phyloP scores from a whole-genome alignment of 35 echinoderm and acorn worm species.

The Lytechinus variegatus region DNA sequence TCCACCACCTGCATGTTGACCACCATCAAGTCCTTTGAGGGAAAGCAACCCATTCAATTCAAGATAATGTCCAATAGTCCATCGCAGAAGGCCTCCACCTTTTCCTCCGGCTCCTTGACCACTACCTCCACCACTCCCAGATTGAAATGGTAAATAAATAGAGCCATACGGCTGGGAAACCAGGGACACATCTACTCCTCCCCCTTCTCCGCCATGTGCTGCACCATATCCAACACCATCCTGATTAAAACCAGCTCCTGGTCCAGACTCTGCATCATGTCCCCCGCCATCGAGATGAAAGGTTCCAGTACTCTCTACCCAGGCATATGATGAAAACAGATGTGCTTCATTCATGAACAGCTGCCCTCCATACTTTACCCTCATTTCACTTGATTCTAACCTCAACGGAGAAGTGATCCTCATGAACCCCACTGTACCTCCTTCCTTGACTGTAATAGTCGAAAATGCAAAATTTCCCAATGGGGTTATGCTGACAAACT shows the following conservation, averaged over 20 bases:
- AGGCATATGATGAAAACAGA: constrained; percentile 84
- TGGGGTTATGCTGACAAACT: constrained; percentile 68
- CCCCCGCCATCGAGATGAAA: constrained; percentile 93
- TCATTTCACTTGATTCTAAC: constrained; percentile 81
- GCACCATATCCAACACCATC: constrained; percentile 80
- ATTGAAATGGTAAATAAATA: constrained; percentile 57
- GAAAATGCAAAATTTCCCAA: constrained; percentile 91
- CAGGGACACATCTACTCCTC: constrained; percentile 54
- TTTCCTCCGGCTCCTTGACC: constrained; percentile 73
- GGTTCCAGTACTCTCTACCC: constrained; percentile 86
- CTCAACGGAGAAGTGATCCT: constrained; percentile 63
- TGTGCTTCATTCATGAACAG: constrained; percentile 84
- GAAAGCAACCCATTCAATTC: constrained; percentile 84
- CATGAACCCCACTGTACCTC: constrained; percentile 71
- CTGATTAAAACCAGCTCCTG: constrained; percentile 58
- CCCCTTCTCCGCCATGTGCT: constrained; percentile 90
- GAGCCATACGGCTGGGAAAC: constrained; percentile 90
- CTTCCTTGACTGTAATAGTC: constrained; percentile 85
- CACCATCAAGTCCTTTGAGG: constrained; percentile 60
- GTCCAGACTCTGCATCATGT: constrained; percentile 67
- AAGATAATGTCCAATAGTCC: constrained; percentile 80
- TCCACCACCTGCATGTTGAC: constrained; percentile 71
- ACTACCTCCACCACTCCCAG: constrained; percentile 90
- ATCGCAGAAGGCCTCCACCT: constrained; percentile 83
- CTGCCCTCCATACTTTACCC: constrained; percentile 77